These are phyloP conservation scores for Alcis repandata DNA, from an alignment of 2,888 invertebrate genomes.

Conservation along the genomic window DNA sequence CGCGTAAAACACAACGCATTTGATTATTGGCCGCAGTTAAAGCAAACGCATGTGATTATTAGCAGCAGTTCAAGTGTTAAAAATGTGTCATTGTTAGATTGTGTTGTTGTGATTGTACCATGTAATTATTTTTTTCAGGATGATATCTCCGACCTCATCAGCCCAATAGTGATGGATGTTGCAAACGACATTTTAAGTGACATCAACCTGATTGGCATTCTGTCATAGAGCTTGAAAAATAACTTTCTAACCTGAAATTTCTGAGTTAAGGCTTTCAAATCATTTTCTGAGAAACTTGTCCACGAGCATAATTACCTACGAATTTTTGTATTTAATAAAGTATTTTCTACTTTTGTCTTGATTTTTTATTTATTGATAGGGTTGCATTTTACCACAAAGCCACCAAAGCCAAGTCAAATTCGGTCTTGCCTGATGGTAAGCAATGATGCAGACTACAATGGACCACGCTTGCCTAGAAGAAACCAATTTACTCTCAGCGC, in stretches of 20 bases:
- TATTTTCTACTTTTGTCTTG: too few relatives aligned
- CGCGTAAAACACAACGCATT: too few relatives aligned
- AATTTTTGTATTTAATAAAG: neutral
- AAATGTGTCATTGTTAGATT: neutral
- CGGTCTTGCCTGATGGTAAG: too few relatives aligned
- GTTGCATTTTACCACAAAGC: too few relatives aligned
- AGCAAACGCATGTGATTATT: too few relatives aligned
- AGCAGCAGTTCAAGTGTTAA: too few relatives aligned
- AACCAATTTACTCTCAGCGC: too few relatives aligned
- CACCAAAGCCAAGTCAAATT: too few relatives aligned
- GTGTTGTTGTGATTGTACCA: neutral
- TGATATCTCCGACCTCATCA: conserved; percentile 60
- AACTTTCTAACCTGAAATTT: neutral
- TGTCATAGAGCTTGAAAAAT: conserved; percentile 40
- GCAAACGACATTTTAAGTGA: conserved; percentile 62
- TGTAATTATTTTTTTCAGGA: conserved; percentile 56
- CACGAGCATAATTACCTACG: neutral
- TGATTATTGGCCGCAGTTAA: too few relatives aligned
- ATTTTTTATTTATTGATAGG: too few relatives aligned
- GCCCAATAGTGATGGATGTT: conserved; percentile 52
- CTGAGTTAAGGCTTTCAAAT: neutral
- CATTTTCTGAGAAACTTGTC: neutral
- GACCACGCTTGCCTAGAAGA: too few relatives aligned
- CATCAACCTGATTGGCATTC: conserved; percentile 56
- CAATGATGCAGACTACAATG: too few relatives aligned